Evolutionary conservation across 2,797 vertebrate species (phyloP).

Genomic region (Sebastes taczanowskii): DNA sequence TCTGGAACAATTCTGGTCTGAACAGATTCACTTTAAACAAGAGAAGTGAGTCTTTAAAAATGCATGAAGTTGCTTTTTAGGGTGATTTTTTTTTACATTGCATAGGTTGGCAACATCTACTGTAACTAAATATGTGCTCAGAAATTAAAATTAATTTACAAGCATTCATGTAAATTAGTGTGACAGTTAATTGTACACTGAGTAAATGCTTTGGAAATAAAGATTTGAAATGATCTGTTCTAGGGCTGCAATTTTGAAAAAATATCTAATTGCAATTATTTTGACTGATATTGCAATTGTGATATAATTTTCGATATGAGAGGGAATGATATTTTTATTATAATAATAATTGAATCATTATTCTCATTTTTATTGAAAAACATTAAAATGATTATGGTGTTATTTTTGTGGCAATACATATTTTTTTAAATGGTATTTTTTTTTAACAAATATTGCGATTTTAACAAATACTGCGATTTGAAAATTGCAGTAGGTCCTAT

Average conservation of each 20-base stretch:
- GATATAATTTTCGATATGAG: too few species aligned
- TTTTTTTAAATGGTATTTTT: too few species aligned
- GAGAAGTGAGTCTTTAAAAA: constrained; percentile 7
- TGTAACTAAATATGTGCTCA: not conserved
- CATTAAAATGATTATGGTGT: too few species aligned
- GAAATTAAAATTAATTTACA: not conserved
- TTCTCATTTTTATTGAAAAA: too few species aligned
- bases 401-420: too few species aligned
- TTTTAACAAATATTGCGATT: too few species aligned
- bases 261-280: too few species aligned
- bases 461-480: too few species aligned
- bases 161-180: not conserved
- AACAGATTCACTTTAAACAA: not conserved
- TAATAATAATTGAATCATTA: too few species aligned
- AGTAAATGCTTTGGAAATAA: constrained; percentile 1
- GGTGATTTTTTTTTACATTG: not conserved
- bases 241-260: not conserved
- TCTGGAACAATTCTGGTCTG: not conserved
- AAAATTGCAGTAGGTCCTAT: too few species aligned
- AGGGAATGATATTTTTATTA: too few species aligned
- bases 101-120: not conserved
- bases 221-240: not conserved
- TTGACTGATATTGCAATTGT: too few species aligned
- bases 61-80: not conserved
- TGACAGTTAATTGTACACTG: not conserved